These are phyloP conservation scores for Lycorma delicatula DNA, from an alignment of 1,140 invertebrate species.

Conservation along the genomic window DNA sequence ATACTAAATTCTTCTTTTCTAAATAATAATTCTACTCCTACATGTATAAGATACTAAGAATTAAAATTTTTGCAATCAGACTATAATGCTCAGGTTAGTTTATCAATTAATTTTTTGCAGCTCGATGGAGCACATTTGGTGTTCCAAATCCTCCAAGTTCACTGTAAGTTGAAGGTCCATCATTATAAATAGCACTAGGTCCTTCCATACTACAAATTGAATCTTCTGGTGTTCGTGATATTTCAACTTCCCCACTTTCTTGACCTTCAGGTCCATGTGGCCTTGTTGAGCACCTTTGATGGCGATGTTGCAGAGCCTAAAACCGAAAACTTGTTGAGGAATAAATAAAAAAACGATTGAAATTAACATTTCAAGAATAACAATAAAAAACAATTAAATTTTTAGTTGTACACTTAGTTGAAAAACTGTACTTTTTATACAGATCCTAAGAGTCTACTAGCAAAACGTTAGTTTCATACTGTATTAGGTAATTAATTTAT, in stretches of 20 bases:
- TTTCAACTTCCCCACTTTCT: constrained; percentile 51
- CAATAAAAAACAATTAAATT: no score
- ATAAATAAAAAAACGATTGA: constrained; percentile 12
- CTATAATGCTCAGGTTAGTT: no score
- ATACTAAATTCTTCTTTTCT: no score
- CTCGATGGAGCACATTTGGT: constrained; percentile 19
- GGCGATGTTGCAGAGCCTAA: constrained; percentile 52
- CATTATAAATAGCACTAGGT: constrained; percentile 45
- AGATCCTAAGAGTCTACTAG: no score
- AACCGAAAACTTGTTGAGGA: constrained; percentile 22
- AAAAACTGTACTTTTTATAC: no score
- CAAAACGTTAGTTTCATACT: no score
- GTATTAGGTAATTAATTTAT: no score
- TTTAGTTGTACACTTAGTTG: not conserved
- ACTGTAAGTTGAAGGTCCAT: constrained; percentile 39
- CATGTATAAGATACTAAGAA: no score
- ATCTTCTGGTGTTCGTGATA: constrained; percentile 52
- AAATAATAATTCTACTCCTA: no score
- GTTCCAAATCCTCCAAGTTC: constrained; percentile 29
- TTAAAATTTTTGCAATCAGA: no score
- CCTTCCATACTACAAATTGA: constrained; percentile 68
- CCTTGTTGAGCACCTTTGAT: constrained; percentile 43
- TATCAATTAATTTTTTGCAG: constrained; percentile 12
- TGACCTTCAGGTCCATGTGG: constrained; percentile 27
- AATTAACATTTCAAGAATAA: not conserved